phyloP scores from a whole-genome alignment of 2,113 vertebrate species.

The Phylloscopus whistleri region DNA sequence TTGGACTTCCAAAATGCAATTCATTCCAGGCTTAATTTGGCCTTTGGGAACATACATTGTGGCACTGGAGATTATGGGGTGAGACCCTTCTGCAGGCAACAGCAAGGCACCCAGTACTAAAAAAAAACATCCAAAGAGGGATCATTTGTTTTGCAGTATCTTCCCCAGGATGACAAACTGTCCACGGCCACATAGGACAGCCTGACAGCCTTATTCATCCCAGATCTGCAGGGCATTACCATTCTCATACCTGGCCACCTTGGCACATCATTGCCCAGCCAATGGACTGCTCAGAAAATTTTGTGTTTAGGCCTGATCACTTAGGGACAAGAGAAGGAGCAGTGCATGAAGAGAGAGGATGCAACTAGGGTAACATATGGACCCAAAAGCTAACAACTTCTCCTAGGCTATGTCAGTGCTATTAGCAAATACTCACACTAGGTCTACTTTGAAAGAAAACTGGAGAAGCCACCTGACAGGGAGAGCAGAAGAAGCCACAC shows the following conservation, averaged over 20 bases:
- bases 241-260: not conserved
- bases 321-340: not conserved
- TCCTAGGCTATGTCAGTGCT: not conserved
- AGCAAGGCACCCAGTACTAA: not conserved
- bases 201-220: not conserved
- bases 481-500: not conserved
- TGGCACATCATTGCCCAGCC: not conserved
- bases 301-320: not conserved
- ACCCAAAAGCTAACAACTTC: not conserved
- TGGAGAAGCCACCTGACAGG: accelerated
- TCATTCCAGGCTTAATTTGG: not conserved
- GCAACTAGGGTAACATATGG: accelerated
- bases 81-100: not conserved
- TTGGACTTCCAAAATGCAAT: not conserved
- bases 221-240: not conserved
- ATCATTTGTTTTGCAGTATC: not conserved
- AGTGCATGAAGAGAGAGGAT: not conserved
- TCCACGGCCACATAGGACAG: not conserved
- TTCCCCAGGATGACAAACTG: not conserved
- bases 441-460: not conserved
- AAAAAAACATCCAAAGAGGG: not conserved
- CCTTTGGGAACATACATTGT: not conserved
- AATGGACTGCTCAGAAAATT: not conserved
- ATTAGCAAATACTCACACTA: not conserved
- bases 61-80: not conserved